Evolutionary conservation across 2,888 invertebrate species (phyloP), one percentile per base, ranked within the genome.

Genomic region (Smittia aterrima): DNA sequence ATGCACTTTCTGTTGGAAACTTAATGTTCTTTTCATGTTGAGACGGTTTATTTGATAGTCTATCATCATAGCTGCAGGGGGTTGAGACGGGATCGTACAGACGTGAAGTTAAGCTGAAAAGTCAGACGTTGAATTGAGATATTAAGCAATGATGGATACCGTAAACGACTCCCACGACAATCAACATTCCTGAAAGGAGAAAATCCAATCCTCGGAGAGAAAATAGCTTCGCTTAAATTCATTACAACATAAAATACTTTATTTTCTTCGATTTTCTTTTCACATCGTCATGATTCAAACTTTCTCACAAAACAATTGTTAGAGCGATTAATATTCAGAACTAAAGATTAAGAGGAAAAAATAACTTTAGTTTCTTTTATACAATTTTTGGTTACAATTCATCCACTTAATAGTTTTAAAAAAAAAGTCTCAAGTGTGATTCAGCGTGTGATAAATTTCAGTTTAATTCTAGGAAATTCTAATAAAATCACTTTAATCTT

Each of bases 161-260:
- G 9, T 9, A 9, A 32, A 32, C 32, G 32, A 32, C 32, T 32
- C 32, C 32, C 32, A 32, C 32, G 32, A 32, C 32, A 32, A 32
- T 32, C 32, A 32, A 32, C 32, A 32, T 32, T 32, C 32, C 32
- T 32, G 32, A 6, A 32, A 32, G 32, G 32, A 9, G 32, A 32
- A 32, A 32, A 32, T 32, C 32, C 32, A 32, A 32, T 32, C 32
- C 4, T 32, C 32, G 32, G 9, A 3, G 32, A n/a, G n/a, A n/a
- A 32, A 32, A 32, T 32, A 32, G 32, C 32, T 32, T 32, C 32
- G 32, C 32, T 47, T 47, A 47, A 47, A 47, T 47, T 47, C 47
- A 47, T n/a, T 47, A 47, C 47, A 47, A 47, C 47, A 47, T 47
- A 47, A 47, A 47, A 47, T 47, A 47, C 47, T 47, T 47, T 47